These are phyloP conservation scores for Manacus vitellinus DNA, from an alignment of 2,113 vertebrate genomes.

Conservation along the genomic window DNA sequence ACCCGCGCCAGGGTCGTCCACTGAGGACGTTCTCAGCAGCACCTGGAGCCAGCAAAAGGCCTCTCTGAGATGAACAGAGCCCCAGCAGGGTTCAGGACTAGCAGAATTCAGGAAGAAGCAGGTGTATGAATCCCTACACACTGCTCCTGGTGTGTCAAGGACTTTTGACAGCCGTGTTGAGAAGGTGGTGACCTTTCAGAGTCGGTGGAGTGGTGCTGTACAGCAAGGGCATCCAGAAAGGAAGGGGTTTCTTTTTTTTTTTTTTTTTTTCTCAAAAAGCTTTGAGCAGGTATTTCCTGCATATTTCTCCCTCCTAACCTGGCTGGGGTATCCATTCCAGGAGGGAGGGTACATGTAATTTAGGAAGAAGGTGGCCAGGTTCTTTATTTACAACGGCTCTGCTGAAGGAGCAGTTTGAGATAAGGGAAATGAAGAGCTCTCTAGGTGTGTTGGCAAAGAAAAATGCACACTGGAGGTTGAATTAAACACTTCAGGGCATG, in stretches of 20 bases:
- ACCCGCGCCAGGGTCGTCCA: fast-evolving
- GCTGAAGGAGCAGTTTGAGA: conserved; percentile 55
- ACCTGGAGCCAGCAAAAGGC: background rate
- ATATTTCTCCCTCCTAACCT: conserved; percentile 15
- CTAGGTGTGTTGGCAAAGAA: conserved; percentile 54
- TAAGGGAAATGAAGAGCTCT: conserved; percentile 57
- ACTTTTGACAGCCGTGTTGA: background rate
- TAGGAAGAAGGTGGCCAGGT: conserved; percentile 36
- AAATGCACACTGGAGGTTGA: conserved; percentile 37
- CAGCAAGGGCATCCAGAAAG: background rate
- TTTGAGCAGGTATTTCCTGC: conserved; percentile 7
- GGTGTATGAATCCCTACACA: background rate
- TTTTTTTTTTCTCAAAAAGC: background rate
- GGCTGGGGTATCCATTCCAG: conserved; percentile 33
- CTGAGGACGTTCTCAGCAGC: background rate
- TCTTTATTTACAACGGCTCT: conserved; percentile 41
- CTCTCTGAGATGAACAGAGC: background rate
- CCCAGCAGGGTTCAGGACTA: background rate
- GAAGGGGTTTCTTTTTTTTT: background rate
- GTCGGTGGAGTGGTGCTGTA: background rate
- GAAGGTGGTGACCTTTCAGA: background rate
- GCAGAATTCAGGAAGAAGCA: background rate
- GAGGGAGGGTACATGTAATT: background rate
- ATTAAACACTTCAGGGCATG: conserved; percentile 55
- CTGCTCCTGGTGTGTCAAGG: background rate